Percentiles rank a stretch among this genome's conserved stretches.
These are phyloP conservation scores for Sylvietta virens DNA, from an alignment of 2,113 vertebrate species.

Conservation along the genomic window DNA sequence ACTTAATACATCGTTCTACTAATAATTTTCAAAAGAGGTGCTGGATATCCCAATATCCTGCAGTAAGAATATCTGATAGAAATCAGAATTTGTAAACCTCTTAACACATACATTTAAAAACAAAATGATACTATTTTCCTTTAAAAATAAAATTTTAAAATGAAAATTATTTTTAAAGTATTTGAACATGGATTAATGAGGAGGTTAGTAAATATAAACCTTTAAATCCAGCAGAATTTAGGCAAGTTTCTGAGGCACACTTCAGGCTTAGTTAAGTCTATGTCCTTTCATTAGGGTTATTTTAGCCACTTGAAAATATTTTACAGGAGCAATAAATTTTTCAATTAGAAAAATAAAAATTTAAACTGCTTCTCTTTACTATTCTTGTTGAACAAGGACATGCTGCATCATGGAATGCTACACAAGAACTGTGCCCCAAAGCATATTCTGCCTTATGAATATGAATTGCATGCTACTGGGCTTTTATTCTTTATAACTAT, in stretches of 20 bases:
- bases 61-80: background rate
- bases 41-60: fast-evolving
- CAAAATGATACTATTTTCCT: background rate
- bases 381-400: background rate
- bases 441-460: background rate
- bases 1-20: background rate
- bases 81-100: background rate
- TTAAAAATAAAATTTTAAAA: background rate
- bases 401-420: background rate
- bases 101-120: background rate
- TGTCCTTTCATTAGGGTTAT: background rate
- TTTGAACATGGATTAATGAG: background rate
- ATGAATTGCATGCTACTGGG: background rate
- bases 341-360: background rate
- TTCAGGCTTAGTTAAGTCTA: background rate
- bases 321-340: background rate
- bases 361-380: background rate
- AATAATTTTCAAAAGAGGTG: background rate
- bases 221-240: background rate
- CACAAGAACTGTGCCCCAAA: background rate
- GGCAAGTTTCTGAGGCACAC: background rate
- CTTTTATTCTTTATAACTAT: background rate
- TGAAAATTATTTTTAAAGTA: background rate
- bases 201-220: background rate
- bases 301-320: background rate